Base-by-base conservation (phyloP, 2,888 invertebrate species). In the Galerucella calmariensis region DNA sequence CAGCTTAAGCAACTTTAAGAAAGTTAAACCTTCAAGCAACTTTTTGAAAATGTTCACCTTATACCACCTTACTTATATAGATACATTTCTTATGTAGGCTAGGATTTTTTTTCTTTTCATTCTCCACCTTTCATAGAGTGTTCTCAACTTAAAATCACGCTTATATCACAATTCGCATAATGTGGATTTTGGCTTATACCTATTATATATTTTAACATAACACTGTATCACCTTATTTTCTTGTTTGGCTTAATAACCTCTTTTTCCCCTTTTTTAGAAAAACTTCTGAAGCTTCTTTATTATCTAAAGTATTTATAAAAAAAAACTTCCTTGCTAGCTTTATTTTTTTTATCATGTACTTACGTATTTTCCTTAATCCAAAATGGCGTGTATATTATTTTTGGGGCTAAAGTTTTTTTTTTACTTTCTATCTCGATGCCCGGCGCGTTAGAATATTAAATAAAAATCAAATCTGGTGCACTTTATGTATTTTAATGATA, bases 171-270 rank as follows among this genome's bases (percentile, higher is more conserved):
- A 41, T 41, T 6, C 35, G 8, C 35, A 41, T 41, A 41, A 41
- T 8, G 35, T 41, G 35, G 35, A 8, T 41, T 41, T 41, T 41
- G 35, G 35, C 35, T 41, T 41, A 41, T 41, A 41, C 6, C 1
- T 41, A 9, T 41, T 35, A 6, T 35, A 6, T 35, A 6, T 41
- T 41, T 41, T 41, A 41, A 41, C 1, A 20, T 20, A 41, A 41
- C n/a, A 53, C 53, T 53, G 53, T 53, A n/a, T 53, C 53, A 53
- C 53, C 53, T 53, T 53, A 16, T 53, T 53, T 53, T 53, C 53
- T 53, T 53, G 16, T 53, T 53, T 53, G 53, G n/a, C 53, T 53
- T 53, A 53, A 53, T 8, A n/a, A 53, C 16, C 53, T 6, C 14
- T 53, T 53, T 53, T 53, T 53, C 14, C 16, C n/a, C 12, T n/a